Evolutionary conservation across 2,113 vertebrate species (phyloP), one percentile per base, ranked within the genome.

Genomic region (Nestor notabilis): DNA sequence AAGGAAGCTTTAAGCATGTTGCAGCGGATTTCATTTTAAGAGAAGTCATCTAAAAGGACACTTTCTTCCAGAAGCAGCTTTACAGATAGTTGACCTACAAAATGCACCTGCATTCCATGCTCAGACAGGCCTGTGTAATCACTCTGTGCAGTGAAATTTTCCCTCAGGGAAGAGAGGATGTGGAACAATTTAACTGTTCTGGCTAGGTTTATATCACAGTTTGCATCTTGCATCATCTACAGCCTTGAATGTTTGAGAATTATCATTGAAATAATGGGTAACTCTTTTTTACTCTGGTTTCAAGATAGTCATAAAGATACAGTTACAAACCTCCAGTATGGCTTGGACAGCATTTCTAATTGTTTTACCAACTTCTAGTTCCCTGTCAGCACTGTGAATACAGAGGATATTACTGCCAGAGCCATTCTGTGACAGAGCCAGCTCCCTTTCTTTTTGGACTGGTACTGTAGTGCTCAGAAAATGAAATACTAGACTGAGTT

Each of bases 101-200:
- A 90, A 53, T 69, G 66, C 75, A 63, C 58, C 49, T 96, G 58
- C 90, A 94, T 96, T 96, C 95, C 82, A 43, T 2, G 5, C 53
- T 92, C 33, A 58, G 65, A 23, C 91, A 94, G 82, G 82, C 82
- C 84, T 85, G 87, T 76, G 75, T 87, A 93, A 29, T 94, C 58
- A 41, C 74, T 79, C 25, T 58, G 66, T 65, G 77, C 94, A 87
- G 25, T 85, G 77, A 97, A 79, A 93, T 76, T 65, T 93, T 83
- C 88, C 88, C 85, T 66, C 64, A 5, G 92, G 93, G 82, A 82
- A 46, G 25, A 63, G 43, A 89, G 50, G 65, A 37, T 87, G 83
- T 84, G 71, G 74, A 92, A 49, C 65, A 76, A 46, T 72, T 92
- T 87, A 70, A 69, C 78, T 92, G 53, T 29, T 93, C 63, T 94